Conservation (phyloP, 2,797 vertebrate genomes). For the Ceyx erithaca region DNA sequence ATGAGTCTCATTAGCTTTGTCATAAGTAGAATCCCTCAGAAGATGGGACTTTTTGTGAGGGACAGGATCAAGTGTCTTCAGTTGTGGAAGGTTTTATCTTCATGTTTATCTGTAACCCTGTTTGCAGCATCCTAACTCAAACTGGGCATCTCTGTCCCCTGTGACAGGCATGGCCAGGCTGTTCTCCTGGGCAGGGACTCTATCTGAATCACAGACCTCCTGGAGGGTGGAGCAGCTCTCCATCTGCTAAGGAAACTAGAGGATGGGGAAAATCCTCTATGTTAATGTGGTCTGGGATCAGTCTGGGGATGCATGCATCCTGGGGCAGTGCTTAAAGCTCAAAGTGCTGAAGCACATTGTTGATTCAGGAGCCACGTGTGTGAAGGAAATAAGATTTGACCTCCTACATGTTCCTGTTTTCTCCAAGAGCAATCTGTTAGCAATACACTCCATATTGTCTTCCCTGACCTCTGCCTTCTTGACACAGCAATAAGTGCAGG, state of each 20-base stretch:
- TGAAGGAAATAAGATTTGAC: background rate
- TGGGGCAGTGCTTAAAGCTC: background rate
- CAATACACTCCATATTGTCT: background rate
- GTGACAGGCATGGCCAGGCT: background rate
- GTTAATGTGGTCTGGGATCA: background rate
- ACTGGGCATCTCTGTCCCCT: background rate
- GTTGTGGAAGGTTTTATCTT: background rate
- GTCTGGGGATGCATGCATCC: background rate
- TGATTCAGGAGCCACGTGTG: background rate
- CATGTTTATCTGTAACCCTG: accelerated
- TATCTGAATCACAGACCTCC: background rate
- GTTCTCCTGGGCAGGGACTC: background rate
- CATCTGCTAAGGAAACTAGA: background rate
- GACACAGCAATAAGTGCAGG: background rate
- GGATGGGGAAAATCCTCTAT: background rate
- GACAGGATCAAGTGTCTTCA: background rate
- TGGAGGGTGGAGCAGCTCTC: background rate
- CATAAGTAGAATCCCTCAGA: background rate
- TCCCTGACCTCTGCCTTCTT: background rate
- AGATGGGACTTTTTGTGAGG: background rate
- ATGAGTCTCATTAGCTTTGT: background rate
- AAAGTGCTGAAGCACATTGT: background rate
- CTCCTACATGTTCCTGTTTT: background rate
- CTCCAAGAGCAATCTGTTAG: background rate
- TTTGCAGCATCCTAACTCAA: background rate